A percentile compares a stretch with the other conserved stretches of the same genome.
Evolutionary conservation across 2,797 vertebrate species (phyloP).

Genomic region (Malacoctenus gilli): DNA sequence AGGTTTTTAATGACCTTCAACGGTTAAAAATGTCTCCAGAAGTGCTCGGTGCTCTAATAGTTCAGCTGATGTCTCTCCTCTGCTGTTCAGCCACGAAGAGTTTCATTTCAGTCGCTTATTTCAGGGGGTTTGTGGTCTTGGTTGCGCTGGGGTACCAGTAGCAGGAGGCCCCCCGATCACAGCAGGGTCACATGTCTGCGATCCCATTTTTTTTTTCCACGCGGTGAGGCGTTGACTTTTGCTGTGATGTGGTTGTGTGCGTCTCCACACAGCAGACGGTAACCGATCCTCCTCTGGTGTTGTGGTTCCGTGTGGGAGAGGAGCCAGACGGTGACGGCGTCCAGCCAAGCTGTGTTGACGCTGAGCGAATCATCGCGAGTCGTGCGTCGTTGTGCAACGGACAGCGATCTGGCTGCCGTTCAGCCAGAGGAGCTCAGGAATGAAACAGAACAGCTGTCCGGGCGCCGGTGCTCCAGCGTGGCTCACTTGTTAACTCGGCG

Average conservation of each 20-base stretch:
- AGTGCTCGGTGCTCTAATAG: background rate
- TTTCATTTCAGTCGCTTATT: conserved; percentile 3
- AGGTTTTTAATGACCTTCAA: too few species aligned
- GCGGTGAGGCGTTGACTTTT: background rate
- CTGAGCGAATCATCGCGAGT: conserved; percentile 15
- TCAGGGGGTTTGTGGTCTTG: conserved; percentile 12
- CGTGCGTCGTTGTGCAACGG: conserved; percentile 2
- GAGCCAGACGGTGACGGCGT: background rate
- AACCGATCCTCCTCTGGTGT: conserved; percentile 22
- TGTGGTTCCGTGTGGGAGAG: background rate
- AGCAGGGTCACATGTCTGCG: conserved; percentile 28
- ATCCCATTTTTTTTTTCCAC: conserved; percentile 13
- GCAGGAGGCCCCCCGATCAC: conserved; percentile 8
- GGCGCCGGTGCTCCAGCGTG: background rate
- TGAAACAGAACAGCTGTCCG: conserved; percentile 5
- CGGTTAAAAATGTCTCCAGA: background rate
- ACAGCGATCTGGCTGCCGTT: conserved; percentile 2
- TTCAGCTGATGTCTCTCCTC: conserved; percentile 3
- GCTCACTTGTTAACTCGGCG: background rate
- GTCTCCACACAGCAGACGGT: background rate
- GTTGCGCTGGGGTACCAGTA: conserved; percentile 1
- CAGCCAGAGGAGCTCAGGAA: conserved; percentile 1
- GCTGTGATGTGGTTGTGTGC: conserved; percentile 1
- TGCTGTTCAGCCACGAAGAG: background rate
- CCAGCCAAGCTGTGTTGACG: conserved; percentile 9